These are phyloP conservation scores for Phanerotoma sp. DNA, from an alignment of 2,888 invertebrate genomes.

Conservation along the genomic window DNA sequence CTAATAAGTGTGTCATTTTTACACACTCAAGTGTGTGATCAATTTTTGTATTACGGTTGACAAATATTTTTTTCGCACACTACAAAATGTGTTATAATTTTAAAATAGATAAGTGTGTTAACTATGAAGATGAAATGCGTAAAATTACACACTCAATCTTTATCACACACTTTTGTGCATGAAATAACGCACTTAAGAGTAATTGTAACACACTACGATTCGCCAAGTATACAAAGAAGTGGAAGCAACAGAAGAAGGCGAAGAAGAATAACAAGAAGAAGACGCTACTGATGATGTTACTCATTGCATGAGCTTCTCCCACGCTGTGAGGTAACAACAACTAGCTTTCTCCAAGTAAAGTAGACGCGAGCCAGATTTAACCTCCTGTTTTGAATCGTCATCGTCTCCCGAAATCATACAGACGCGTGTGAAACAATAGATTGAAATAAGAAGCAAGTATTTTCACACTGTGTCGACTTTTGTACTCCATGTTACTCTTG, in stretches of 20 bases:
- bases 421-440: constrained; percentile 29
- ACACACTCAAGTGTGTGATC: no score
- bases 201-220: no score
- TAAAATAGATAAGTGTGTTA: no score
- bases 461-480: constrained; percentile 27
- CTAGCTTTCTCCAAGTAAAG: constrained; percentile 45
- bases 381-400: constrained; percentile 1
- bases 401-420: neutral
- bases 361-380: constrained; percentile 17
- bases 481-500: constrained; percentile 33
- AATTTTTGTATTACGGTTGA: no score
- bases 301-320: constrained; percentile 45
- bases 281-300: constrained; percentile 15
- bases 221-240: no score
- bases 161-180: no score
- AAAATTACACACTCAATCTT: no score
- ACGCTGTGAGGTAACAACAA: constrained; percentile 55
- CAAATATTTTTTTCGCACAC: no score
- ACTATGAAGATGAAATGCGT: no score
- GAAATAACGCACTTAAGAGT: no score
- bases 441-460: constrained; percentile 47
- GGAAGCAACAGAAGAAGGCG: neutral
- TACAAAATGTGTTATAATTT: no score
- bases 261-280: constrained; percentile 20
- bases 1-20: no score